phyloP scores from a whole-genome alignment of 2,888 invertebrate species.

The Eurytoma adleriae region DNA sequence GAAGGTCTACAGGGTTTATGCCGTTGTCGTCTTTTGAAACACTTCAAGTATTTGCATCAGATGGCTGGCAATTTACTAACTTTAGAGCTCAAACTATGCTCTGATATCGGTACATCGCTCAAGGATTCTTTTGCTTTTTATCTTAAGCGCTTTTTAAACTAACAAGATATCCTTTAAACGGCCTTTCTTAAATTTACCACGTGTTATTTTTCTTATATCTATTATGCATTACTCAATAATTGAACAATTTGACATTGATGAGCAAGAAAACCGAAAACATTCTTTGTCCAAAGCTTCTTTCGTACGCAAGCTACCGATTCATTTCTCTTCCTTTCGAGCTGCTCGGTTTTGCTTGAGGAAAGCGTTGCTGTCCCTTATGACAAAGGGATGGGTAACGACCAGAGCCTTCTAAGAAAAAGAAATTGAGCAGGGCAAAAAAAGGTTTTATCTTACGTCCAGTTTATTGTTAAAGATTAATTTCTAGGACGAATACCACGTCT shows the following conservation, averaged over 20 bases:
- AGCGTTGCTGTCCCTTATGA: not conserved
- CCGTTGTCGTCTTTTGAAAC: not conserved
- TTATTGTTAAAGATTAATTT: not conserved
- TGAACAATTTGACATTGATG: no score
- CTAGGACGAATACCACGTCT: not conserved
- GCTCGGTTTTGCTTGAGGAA: not conserved
- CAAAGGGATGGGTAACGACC: constrained; percentile 29
- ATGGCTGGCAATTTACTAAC: constrained; percentile 15
- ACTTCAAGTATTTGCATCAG: not conserved
- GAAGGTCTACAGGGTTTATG: not conserved
- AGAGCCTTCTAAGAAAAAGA: not conserved
- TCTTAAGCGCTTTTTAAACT: constrained; percentile 1
- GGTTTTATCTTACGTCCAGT: not conserved
- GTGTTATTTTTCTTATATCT: no score
- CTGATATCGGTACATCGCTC: no score
- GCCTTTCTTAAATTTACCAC: no score
- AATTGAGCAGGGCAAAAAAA: not conserved
- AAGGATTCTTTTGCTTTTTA: not conserved
- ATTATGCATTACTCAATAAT: no score
- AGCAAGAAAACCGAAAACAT: no score
- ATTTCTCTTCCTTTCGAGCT: not conserved
- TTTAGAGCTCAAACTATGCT: not conserved
- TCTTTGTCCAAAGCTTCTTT: no score
- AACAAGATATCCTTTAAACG: not conserved
- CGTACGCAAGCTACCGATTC: not conserved